Evolutionary conservation across 2,888 invertebrate genomes (phyloP), one percentile per base, ranked within the genome.

Genomic region (Melinaea menophilus): DNA sequence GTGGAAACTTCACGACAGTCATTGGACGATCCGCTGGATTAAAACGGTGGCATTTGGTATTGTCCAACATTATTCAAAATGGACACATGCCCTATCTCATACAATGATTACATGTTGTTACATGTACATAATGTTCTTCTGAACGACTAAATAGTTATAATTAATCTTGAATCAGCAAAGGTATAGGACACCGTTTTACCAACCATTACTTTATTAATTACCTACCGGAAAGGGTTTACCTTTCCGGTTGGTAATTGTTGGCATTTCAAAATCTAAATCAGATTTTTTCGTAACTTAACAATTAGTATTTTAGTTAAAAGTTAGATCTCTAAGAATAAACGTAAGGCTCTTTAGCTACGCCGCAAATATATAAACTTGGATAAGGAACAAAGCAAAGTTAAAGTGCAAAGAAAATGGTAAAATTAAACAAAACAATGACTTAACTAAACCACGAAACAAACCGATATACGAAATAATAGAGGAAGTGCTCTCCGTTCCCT

Each of bases 401-500:
- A 22, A 22, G 46, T 37, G 31, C 54, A 12, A 11, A 61, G 46
- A 58, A 59, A 33, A 35, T 47, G n/a, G 55, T 34, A 34, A 56
- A 57, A 54, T 58, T 58, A 63, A 70, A 65, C 66, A 62, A 64
- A 63, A 55, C 59, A 59, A 62, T 48, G 62, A 60, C 61, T 61
- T 60, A 47, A 56, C 56, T 58, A 56, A 54, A 54, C 59, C 61
- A 56, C 65, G 62, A 66, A 64, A 68, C 69, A 68, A 66, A 68
- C 66, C 22, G 61, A 69, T 78, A 79, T 75, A 79, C 79, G 75
- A 78, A 81, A 83, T 85, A 81, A 84, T 79, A 76, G 78, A 79
- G 82, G 82, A 83, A 79, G 79, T 77, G 71, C 80, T 80, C 79
- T 77, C 73, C 76, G 77, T 78, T 79, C 76, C 76, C 75, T 79